A percentile compares a stretch with the other conserved stretches of the same genome.
These are phyloP conservation scores for Sycophila sp. DNA, from an alignment of 1,140 invertebrate species.

Conservation along the genomic window DNA sequence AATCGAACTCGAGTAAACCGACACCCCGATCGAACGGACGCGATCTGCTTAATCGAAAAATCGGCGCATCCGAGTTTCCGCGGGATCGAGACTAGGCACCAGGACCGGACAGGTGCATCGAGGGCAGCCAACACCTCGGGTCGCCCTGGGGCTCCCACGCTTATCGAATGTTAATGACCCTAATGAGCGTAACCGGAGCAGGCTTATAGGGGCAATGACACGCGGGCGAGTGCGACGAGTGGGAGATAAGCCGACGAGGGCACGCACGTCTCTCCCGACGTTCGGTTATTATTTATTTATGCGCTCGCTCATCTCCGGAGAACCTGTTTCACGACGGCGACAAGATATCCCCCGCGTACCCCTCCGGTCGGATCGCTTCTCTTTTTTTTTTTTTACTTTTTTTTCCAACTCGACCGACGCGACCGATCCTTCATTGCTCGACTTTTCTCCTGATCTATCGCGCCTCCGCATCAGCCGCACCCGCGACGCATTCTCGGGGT, in stretches of 20 bases:
- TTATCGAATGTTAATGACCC: slow-evolving; percentile 63
- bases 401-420: background rate
- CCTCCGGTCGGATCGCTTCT: too few species aligned
- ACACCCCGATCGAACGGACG: too few species aligned
- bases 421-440: background rate
- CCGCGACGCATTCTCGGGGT: background rate
- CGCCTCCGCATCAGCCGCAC: background rate
- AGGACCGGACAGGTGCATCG: background rate
- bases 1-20: too few species aligned
- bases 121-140: background rate
- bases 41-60: too few species aligned
- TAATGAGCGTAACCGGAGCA: slow-evolving; percentile 62
- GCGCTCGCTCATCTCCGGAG: slow-evolving; percentile 44
- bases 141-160: slow-evolving; percentile 45
- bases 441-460: background rate
- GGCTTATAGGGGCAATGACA: slow-evolving; percentile 58
- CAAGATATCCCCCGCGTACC: background rate
- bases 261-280: background rate
- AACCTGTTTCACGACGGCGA: slow-evolving; percentile 58
- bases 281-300: slow-evolving; percentile 65
- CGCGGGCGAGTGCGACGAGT: background rate
- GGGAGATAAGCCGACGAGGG: slow-evolving; percentile 3
- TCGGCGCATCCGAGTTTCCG: too few species aligned
- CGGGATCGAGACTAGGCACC: too few species aligned
- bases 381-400: too few species aligned